A percentile compares a stretch with the other conserved stretches of the same genome.
phyloP scores from a whole-genome alignment of 2,888 invertebrate species.

The Drosophila siamana region DNA sequence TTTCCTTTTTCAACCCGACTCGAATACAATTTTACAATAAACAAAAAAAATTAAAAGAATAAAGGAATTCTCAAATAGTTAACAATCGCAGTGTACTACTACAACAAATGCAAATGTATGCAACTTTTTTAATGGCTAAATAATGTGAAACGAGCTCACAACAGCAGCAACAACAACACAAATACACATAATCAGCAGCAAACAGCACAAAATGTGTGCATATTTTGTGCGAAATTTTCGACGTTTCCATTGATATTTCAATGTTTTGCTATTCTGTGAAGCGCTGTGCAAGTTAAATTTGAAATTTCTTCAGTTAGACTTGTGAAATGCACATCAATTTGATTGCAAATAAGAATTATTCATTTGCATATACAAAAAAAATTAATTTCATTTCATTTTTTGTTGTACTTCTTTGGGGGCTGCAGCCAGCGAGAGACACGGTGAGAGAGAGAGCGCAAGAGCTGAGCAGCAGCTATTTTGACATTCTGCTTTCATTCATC shows the following conservation, averaged over 20 bases:
- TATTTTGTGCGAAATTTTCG: constrained; percentile 61
- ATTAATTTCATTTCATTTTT: constrained; percentile 57
- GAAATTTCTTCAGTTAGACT: constrained; percentile 10
- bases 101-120: constrained; percentile 54
- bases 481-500: constrained; percentile 80
- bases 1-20: constrained; percentile 64
- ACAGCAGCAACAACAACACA: constrained; percentile 39
- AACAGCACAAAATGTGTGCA: constrained; percentile 66
- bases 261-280: constrained; percentile 13
- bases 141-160: constrained; percentile 44
- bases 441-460: neutral
- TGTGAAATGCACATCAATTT: constrained; percentile 26
- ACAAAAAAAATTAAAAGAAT: constrained; percentile 33
- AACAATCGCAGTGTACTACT: constrained; percentile 44
- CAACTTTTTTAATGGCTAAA: constrained; percentile 28
- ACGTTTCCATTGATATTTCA: constrained; percentile 27
- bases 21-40: constrained; percentile 58
- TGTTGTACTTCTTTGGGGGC: constrained; percentile 57
- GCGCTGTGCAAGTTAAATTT: constrained; percentile 15
- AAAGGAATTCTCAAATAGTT: constrained; percentile 63
- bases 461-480: constrained; percentile 67
- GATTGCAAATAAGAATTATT: constrained; percentile 45
- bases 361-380: constrained; percentile 62
- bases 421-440: constrained; percentile 56
- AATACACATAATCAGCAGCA: constrained; percentile 60